Base-by-base conservation (phyloP, 1,140 invertebrate species). In the Rhopalosiphum padi region DNA sequence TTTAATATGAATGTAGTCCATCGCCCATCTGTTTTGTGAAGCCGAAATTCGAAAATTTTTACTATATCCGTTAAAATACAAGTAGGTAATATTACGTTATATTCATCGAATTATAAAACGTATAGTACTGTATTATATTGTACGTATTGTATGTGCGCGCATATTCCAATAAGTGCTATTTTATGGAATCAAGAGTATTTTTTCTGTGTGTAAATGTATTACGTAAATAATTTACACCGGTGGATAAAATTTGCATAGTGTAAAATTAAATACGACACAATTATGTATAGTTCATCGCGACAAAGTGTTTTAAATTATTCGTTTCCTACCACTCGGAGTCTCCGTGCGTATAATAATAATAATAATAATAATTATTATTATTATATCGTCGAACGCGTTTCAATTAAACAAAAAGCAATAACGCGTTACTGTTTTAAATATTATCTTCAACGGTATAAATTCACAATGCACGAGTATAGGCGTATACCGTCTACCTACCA, bases 381-480 rank as follows among this genome's bases (percentile, higher is more conserved):
- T 77, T 77, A 35, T 77, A 21, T 35, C n/a, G 60, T n/a, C 60
- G n/a, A 83, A 83, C 77, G 77, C 77, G 77, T 83, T 83, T 83
- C 22, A 83, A 37, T 83, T 83, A 83, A 83, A 37, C 77, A 83
- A 83, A 77, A 77, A 77, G 30, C 60, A 77, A n/a, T 77, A 77
- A 77, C 30, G n/a, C 60, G 60, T n/a, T 77, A n/a, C 30, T 18
- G 60, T 77, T 77, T 68, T 77, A n/a, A n/a, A 68, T 77, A 77
- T 11, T 68, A 68, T 77, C 30, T 77, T 18, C 30, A n/a, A 77
- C 60, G 60, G 60, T 18, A n/a, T n/a, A 77, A 77, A n/a, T 77
- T 18, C 60, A 77, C n/a, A 77, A 15, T 77, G 25, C 60, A 68
- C 60, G 30, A 15, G 60, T 68, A 41, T 41, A 30, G 60, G 30